phyloP scores from a whole-genome alignment of 2,113 vertebrate genomes.

The Protobothrops mucrosquamatus region DNA sequence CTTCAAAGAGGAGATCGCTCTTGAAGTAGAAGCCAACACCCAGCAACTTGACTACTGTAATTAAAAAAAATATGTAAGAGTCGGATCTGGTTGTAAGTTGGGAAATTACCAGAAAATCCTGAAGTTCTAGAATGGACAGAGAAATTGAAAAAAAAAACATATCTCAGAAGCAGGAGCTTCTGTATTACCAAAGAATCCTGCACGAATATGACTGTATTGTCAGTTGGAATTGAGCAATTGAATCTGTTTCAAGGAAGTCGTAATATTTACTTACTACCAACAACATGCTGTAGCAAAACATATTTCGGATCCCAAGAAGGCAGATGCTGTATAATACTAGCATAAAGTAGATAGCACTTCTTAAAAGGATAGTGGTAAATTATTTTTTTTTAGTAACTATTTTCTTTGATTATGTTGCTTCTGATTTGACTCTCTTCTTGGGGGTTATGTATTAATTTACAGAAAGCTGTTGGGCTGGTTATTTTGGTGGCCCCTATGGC shows the following conservation, averaged over 20 bases:
- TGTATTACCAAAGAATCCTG: not conserved
- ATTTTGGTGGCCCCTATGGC: conserved; percentile 85
- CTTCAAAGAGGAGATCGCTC: not conserved
- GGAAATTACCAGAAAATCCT: not conserved
- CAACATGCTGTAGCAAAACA: not conserved
- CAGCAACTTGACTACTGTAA: not conserved
- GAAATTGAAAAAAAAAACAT: not conserved
- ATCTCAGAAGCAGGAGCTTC: not conserved
- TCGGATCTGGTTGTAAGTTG: not conserved
- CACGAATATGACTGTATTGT: not conserved
- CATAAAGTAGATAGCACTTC: not conserved
- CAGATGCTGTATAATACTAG: not conserved
- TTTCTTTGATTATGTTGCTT: not conserved
- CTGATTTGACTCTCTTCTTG: not conserved
- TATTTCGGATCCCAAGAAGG: not conserved
- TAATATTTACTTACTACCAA: not conserved
- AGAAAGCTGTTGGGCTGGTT: conserved; percentile 50
- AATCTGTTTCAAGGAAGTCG: not conserved
- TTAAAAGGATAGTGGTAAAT: not conserved
- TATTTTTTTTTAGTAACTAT: not conserved
- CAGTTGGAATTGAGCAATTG: not conserved
- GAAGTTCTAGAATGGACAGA: not conserved
- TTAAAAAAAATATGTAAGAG: not conserved
- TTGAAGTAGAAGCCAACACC: not conserved
- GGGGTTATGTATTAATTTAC: not conserved